phyloP scores from a whole-genome alignment of 2,797 vertebrate genomes.

The Pseudochirops cupreus region DNA sequence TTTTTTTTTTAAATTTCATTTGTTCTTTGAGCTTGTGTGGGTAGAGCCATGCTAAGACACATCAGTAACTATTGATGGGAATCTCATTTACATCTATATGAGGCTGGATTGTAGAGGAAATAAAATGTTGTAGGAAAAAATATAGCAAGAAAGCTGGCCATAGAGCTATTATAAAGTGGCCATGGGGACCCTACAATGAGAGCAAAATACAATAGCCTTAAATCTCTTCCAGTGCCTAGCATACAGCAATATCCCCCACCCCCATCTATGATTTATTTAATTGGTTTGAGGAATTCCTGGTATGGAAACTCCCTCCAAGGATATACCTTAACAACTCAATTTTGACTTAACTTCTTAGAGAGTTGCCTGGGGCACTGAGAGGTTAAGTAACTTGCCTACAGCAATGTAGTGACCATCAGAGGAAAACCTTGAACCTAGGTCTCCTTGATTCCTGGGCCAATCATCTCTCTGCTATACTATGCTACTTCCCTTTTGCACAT shows the following conservation, averaged over 20 bases:
- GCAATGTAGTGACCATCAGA: background rate
- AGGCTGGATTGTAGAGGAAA: background rate
- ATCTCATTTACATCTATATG: background rate
- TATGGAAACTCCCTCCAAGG: background rate
- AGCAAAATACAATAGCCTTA: background rate
- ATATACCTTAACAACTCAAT: background rate
- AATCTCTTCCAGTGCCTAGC: background rate
- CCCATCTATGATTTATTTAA: background rate
- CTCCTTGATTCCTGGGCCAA: background rate
- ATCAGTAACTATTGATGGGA: background rate
- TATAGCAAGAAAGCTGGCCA: background rate
- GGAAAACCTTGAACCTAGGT: background rate
- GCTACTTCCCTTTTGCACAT: background rate
- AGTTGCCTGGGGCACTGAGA: background rate
- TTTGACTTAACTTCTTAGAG: background rate
- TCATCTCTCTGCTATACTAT: background rate
- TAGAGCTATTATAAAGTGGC: background rate
- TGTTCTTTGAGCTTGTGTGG: conserved; percentile 8
- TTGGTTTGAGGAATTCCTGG: background rate
- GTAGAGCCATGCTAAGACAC: background rate
- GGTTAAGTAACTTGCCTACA: background rate
- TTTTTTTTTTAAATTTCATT: conserved; percentile 37
- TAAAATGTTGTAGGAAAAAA: background rate
- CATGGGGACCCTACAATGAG: background rate
- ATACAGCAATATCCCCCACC: background rate